Base-by-base conservation (phyloP, 2,113 vertebrate genomes). In the Asarcornis scutulata region DNA sequence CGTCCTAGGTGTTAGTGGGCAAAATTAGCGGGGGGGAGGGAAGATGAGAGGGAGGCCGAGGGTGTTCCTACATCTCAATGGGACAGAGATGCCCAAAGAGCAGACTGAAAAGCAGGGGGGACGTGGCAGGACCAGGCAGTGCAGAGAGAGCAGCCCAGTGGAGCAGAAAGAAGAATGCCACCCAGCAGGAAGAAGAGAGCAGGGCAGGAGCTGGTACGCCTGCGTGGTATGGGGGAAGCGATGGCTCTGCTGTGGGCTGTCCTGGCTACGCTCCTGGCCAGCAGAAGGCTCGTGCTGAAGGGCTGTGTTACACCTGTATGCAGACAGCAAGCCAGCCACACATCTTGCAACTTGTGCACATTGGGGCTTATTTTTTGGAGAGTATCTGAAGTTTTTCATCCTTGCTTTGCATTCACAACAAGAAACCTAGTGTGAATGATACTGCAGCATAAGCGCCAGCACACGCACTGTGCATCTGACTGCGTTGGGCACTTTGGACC, bases 391-490 rank as follows among this genome's bases (percentile, higher is more conserved):
- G 3, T 3, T 58, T 77, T 66, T 9, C 62, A 50, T 52, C 66
- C 17, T 58, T 26, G 20, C 50, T 32, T 55, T 62, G 16, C 50
- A 2, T 22, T 6, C 40, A 27, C 27, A 25, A 3, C 7, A 7
- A 40, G 63, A 31, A 55, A 3, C 6, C 2, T 1, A 0, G 11
- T 7, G 44, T 17, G 0, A 2, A 1, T 1, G 4, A 42, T 15
- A 2, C 32, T 27, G 2, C 9, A 31, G 32, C 8, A 0, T 1
- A 29, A 16, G 38, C 0, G 18, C 17, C 38, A 2, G 59, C 8
- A 3, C 0, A 0, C 22, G 1, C 27, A 10, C 3, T 0, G 2
- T 3, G 0, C 4, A 4, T 4, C n/a, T 21, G 1, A 6, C 60
- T 29, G 72, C 1, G 1, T 4, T 2, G 53, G 38, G 27, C 27